A percentile compares a stretch with the other conserved stretches of the same genome.
Conservation (phyloP, 2,888 invertebrate genomes). For the Hirtodrosophila confusa region DNA sequence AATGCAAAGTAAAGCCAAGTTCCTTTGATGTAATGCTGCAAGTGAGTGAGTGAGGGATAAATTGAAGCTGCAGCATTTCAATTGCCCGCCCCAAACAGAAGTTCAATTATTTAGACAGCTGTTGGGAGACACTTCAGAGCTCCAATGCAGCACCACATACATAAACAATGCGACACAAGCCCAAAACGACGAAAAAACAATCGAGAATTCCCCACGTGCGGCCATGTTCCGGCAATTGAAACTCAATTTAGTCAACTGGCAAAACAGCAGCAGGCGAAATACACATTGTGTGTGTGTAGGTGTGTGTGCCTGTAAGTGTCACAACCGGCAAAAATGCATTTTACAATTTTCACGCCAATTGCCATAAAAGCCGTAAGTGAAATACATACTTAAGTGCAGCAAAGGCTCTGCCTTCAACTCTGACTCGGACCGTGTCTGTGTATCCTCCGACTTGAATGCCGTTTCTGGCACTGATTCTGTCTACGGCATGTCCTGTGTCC, state of each 20-base stretch:
- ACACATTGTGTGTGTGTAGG: background rate
- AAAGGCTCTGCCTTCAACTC: conserved; percentile 1
- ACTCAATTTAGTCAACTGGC: conserved; percentile 74
- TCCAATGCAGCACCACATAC: conserved; percentile 49
- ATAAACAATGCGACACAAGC: conserved; percentile 59
- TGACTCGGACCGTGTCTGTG: conserved; percentile 8
- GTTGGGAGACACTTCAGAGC: conserved; percentile 7
- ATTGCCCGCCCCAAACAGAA: conserved; percentile 18
- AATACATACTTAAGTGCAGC: conserved; percentile 70
- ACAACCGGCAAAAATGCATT: conserved; percentile 59
- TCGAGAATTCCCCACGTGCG: conserved; percentile 69
- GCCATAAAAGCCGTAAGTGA: conserved; percentile 74
- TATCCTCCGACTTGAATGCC: conserved; percentile 22
- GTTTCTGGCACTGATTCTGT: conserved; percentile 29
- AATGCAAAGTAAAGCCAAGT: conserved; percentile 23
- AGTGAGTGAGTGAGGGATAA: background rate
- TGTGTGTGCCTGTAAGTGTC: too few species aligned
- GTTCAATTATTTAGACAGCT: conserved; percentile 65
- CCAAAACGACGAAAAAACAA: conserved; percentile 57
- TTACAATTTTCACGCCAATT: conserved; percentile 76
- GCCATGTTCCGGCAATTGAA: conserved; percentile 73
- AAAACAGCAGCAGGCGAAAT: conserved; percentile 33
- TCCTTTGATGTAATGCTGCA: conserved; percentile 8
- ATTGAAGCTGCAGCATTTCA: conserved; percentile 12
- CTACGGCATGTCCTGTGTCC: conserved; percentile 18